phyloP scores from a whole-genome alignment of 2,113 vertebrate species.

The Thamnaconus septentrionalis region DNA sequence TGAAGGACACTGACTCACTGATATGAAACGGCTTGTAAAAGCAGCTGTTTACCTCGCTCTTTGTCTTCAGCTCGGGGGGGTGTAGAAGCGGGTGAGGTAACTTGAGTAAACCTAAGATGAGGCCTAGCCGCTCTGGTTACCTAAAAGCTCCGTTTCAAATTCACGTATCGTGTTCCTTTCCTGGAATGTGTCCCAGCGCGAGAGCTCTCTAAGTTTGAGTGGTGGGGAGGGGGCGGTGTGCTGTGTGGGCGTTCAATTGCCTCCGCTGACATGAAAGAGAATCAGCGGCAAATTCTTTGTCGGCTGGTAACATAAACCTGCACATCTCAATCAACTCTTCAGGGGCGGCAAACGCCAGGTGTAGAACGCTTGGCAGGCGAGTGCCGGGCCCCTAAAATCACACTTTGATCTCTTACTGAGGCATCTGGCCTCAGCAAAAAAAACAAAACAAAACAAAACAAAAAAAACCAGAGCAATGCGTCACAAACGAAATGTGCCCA shows the following conservation, averaged over 20 bases:
- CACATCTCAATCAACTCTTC: slow-evolving; percentile 14
- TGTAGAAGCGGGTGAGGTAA: slow-evolving; percentile 36
- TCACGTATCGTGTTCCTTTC: slow-evolving; percentile 36
- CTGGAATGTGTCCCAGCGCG: slow-evolving; percentile 43
- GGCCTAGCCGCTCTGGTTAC: slow-evolving; percentile 43
- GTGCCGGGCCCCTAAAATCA: slow-evolving; percentile 8
- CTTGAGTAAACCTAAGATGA: slow-evolving; percentile 38
- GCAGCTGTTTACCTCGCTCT: slow-evolving; percentile 1
- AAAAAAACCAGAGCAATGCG: neutral
- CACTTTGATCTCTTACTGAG: slow-evolving; percentile 20
- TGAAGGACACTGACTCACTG: slow-evolving; percentile 56
- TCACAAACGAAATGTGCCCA: slow-evolving; percentile 1
- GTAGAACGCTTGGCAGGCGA: slow-evolving; percentile 15
- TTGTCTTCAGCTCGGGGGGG: too few species aligned
- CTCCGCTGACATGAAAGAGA: slow-evolving; percentile 45
- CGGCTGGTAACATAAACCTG: slow-evolving; percentile 12
- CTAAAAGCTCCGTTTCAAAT: slow-evolving; percentile 54
- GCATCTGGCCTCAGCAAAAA: slow-evolving; percentile 20
- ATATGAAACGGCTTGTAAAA: slow-evolving; percentile 9
- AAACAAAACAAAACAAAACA: too few species aligned
- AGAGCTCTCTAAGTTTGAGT: neutral
- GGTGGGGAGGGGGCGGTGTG: neutral
- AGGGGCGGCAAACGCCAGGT: slow-evolving; percentile 11
- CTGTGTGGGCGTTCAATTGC: slow-evolving; percentile 18
- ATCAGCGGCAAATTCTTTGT: slow-evolving; percentile 35